Base-by-base conservation (phyloP, 2,888 invertebrate species). In the Amphipoea oculea region DNA sequence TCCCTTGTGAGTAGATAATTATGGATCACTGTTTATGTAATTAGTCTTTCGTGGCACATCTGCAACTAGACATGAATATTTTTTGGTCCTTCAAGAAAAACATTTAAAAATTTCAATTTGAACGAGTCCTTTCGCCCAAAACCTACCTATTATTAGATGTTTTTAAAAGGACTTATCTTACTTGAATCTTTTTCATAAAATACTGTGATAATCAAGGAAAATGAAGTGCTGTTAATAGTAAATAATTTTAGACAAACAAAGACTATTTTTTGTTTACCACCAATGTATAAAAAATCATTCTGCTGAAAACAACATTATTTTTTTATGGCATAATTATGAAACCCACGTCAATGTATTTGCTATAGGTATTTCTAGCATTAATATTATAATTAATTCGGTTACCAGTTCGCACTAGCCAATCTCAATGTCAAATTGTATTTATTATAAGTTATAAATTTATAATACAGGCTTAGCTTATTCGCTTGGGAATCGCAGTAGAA, bases 381-480 rank as follows among this genome's bases (percentile, higher is more conserved):
- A 45, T 85, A 85, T 84, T 84, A 73, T 82, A 84, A 84, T 84
- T 78, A 63, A 84, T 76, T 85, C 85, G 42, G 66, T 73, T n/a
- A 75, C 72, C 36, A 69, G 62, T 78, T 78, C 14, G 69, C 75
- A 82, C 62, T 78, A 14, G 78, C 72, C 29, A 78, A 54, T 82
- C 69, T 84, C 84, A 84, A 82, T 82, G 84, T 69, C 82, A 78
- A 62, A 78, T 71, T 40, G 82, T 70, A 78, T 78, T 78, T 63
- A 77, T 85, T 71, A 82, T 75, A 57, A 74, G 63, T 71, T 75
- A 73, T 42, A 42, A 42, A 9, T 3, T 45, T 45, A 45, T 68
- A 48, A 48, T 48, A 14, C 14, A 75, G 54, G 65, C 74, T 65
- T 77, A 62, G 65, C 51, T 42, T 72, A 66, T 72, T 82, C 42